Evolutionary conservation across 1,140 invertebrate genomes (phyloP), one percentile per base, ranked within the genome.

Genomic region (Gryon sp.): DNA sequence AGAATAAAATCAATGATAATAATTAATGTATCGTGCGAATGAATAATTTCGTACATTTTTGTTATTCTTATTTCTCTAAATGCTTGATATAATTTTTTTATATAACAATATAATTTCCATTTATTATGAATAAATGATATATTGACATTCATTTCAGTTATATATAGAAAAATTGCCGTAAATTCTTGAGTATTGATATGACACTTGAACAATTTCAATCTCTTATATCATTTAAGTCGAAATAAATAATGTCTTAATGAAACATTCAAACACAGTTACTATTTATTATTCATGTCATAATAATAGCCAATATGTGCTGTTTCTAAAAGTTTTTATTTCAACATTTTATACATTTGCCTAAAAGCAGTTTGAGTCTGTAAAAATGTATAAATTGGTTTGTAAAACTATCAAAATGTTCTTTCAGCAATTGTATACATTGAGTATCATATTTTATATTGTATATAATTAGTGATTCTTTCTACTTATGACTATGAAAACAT

Each of bases 381-480:
- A 41, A 41, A 41, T 41, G 38, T 41, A 41, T 41, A 41, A 41
- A 41, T 41, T 20, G 16, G 20, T n/a, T 1, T 41, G 38, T 7
- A 41, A 41, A 41, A n/a, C 18, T 41, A 20, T 19, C 9, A 20
- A 41, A 41, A 20, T 4, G 18, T 41, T 41, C 8, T 16, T 18
- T 2, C 2, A 38, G 30, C 15, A 16, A 38, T 38, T 4, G 14
- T 8, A 38, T 38, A 2, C n/a, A 16, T 16, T n/a, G 15, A 16
- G 34, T 16, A 15, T 15, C 30, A 7, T n/a, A 34, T 34, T 34
- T 18, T 12, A 38, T 38, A 16, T n/a, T n/a, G n/a, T n/a, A n/a
- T n/a, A n/a, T n/a, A n/a, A n/a, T n/a, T n/a, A n/a, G n/a, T n/a
- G n/a, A n/a, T n/a, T n/a, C n/a, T 38, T 38, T 7, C 15, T 38